Evolutionary conservation across 2,888 invertebrate genomes (phyloP).

Genomic region (Sabellastarte sp.): DNA sequence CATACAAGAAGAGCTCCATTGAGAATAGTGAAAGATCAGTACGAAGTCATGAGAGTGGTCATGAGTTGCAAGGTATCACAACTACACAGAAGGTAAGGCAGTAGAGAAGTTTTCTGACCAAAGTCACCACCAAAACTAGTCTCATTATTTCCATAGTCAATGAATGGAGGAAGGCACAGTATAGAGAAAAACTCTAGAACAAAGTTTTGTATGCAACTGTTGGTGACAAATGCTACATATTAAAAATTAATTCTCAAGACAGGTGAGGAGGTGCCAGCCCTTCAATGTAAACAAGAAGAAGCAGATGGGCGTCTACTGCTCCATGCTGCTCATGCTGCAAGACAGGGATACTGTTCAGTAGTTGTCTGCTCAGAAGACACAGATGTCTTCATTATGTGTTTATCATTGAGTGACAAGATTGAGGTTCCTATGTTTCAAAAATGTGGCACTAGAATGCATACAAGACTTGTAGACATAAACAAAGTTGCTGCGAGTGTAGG

Average conservation of each 20-base stretch:
- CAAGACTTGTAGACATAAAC: constrained; percentile 4
- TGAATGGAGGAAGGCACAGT: constrained; percentile 16
- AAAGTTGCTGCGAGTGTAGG: constrained; percentile 16
- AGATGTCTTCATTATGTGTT: not conserved
- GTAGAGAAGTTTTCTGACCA: constrained; percentile 11
- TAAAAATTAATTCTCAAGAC: constrained; percentile 15
- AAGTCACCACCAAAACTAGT: constrained; percentile 6
- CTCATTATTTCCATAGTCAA: constrained; percentile 18
- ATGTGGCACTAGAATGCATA: not conserved
- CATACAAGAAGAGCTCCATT: constrained; percentile 21
- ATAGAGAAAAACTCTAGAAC: constrained; percentile 18
- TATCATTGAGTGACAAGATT: not conserved
- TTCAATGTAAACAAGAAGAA: constrained; percentile 25
- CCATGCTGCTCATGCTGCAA: constrained; percentile 25
- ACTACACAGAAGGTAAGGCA: constrained; percentile 13
- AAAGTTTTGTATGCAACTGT: too few species aligned
- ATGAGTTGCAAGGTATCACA: constrained; percentile 7
- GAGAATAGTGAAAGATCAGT: constrained; percentile 14
- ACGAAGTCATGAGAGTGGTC: not conserved
- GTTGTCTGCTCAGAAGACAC: not conserved
- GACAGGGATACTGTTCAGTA: constrained; percentile 11
- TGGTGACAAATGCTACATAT: constrained; percentile 19
- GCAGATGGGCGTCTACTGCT: constrained; percentile 28
- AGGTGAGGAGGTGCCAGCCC: constrained; percentile 5
- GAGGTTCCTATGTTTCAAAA: not conserved